These are phyloP conservation scores for Gobionotothen gibberifrons DNA, from an alignment of 2,797 vertebrate genomes.

Conservation along the genomic window DNA sequence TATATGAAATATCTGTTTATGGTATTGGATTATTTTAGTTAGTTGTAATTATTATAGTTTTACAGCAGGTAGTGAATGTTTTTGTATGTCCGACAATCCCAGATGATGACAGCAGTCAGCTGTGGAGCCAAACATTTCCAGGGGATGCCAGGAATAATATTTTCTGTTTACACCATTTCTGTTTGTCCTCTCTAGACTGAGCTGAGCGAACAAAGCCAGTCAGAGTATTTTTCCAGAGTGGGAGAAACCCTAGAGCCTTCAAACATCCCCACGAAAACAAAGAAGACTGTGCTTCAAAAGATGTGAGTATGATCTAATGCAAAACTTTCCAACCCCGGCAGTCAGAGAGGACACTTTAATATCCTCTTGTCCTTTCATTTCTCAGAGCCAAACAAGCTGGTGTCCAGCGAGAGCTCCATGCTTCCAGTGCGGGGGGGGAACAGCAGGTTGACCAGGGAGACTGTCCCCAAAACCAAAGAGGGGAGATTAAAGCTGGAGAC, in stretches of 20 bases:
- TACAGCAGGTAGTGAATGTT: constrained; percentile 29
- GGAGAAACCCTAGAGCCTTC: constrained; percentile 79
- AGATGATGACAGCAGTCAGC: constrained; percentile 65
- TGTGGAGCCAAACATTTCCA: constrained; percentile 59
- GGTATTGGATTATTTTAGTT: constrained; percentile 18
- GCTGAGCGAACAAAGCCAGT: constrained; percentile 80
- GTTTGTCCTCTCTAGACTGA: constrained; percentile 80
- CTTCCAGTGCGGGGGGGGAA: constrained; percentile 29
- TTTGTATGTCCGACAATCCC: constrained; percentile 26
- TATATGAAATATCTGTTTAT: constrained; percentile 6
- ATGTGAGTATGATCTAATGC: constrained; percentile 82
- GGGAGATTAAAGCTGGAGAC: constrained; percentile 43
- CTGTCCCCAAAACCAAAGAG: constrained; percentile 35
- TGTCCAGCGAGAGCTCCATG: constrained; percentile 50
- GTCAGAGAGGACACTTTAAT: constrained; percentile 68
- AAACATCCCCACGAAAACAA: constrained; percentile 79
- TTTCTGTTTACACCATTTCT: constrained; percentile 76
- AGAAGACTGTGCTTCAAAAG: constrained; percentile 83
- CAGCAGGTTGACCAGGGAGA: constrained; percentile 45
- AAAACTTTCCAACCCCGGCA: constrained; percentile 70
- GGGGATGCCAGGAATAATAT: constrained; percentile 71
- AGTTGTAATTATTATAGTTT: constrained; percentile 29
- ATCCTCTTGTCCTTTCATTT: constrained; percentile 55
- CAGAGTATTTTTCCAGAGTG: constrained; percentile 84
- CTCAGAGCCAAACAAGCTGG: constrained; percentile 77